Percentiles rank a stretch among this genome's conserved stretches.
phyloP scores from a whole-genome alignment of 2,797 vertebrate genomes.

The Onychomys arenicola region DNA sequence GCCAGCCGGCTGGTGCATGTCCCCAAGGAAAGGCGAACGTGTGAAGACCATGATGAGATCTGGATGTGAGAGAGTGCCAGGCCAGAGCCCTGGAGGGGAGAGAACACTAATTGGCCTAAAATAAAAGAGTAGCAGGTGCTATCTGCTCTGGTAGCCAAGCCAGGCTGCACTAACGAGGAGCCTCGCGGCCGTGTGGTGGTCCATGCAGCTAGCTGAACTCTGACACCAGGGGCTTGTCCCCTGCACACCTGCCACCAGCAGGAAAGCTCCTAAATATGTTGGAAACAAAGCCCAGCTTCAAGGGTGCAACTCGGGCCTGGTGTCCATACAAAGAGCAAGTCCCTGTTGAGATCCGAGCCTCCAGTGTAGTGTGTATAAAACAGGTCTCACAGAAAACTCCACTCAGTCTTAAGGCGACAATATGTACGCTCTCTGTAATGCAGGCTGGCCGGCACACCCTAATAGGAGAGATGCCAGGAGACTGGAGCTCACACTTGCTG shows the following conservation, averaged over 20 bases:
- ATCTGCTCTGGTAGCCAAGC: neutral
- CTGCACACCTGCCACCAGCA: rapidly evolving
- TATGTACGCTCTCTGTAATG: neutral
- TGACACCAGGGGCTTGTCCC: neutral
- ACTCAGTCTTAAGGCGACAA: rapidly evolving
- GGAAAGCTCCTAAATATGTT: rapidly evolving
- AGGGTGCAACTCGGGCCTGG: neutral
- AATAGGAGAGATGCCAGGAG: neutral
- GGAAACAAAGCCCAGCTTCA: neutral
- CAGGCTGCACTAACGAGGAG: slow-evolving; percentile 23
- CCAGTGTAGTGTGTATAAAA: neutral
- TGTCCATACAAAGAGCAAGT: neutral
- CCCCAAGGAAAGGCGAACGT: slow-evolving; percentile 15
- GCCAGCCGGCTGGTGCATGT: neutral
- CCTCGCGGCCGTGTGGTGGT: rapidly evolving
- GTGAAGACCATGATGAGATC: neutral
- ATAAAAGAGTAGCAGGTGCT: neutral
- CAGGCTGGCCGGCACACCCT: neutral
- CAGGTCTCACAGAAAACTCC: neutral
- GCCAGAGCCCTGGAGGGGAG: neutral
- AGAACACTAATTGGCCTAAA: neutral
- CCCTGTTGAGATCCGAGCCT: rapidly evolving
- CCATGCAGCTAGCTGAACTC: neutral
- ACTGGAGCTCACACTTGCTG: neutral
- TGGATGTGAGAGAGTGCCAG: neutral